phyloP scores from a whole-genome alignment of 1,140 invertebrate species.

The Temnothorax curvispinosus region DNA sequence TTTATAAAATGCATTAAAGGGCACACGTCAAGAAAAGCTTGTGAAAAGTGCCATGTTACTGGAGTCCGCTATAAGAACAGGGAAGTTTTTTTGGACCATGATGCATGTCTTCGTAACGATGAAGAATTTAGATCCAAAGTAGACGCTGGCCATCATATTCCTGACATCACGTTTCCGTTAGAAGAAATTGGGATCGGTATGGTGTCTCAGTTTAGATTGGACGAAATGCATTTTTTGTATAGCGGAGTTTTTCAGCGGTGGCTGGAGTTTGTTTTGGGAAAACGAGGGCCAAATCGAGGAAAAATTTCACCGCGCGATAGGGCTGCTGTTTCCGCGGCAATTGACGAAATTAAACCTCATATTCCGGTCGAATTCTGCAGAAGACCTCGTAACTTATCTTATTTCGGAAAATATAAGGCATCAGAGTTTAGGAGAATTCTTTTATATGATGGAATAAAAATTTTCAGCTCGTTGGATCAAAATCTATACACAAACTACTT shows the following conservation, averaged over 20 bases:
- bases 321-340: background rate
- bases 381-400: background rate
- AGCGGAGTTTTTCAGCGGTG: background rate
- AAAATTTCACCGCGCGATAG: background rate
- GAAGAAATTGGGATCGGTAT: slow-evolving; percentile 15
- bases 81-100: background rate
- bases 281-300: background rate
- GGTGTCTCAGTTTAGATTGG: background rate
- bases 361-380: background rate
- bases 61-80: background rate
- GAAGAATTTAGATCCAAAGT: background rate
- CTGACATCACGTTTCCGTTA: background rate
- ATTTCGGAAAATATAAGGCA: no score
- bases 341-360: background rate
- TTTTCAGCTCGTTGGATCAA: background rate
- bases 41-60: slow-evolving; percentile 4
- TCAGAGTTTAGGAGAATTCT: background rate
- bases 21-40: background rate
- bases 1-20: slow-evolving; percentile 1
- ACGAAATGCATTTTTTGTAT: slow-evolving; percentile 9
- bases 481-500: slow-evolving; percentile 5
- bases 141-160: slow-evolving; percentile 1
- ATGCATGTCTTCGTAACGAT: background rate
- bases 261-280: slow-evolving; percentile 4
- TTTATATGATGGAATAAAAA: background rate